Evolutionary conservation across 2,113 vertebrate species (phyloP).

Genomic region (Clarias batrachus): DNA sequence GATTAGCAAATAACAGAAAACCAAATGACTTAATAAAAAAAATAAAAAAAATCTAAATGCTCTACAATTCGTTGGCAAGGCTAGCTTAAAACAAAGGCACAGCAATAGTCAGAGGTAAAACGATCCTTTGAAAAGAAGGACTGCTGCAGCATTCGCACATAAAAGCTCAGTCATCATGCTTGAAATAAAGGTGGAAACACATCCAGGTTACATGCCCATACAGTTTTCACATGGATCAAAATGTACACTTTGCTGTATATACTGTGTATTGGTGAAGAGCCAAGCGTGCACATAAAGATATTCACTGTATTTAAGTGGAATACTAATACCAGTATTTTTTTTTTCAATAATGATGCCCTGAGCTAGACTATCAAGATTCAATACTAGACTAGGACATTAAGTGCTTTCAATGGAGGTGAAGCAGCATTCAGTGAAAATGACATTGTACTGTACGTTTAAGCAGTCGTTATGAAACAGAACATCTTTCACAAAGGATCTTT

Average conservation of each 20-base stretch:
- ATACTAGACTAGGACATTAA: constrained; percentile 46
- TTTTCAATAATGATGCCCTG: constrained; percentile 55
- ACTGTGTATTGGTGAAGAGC: background rate
- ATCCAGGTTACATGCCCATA: constrained; percentile 44
- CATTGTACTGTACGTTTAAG: constrained; percentile 47
- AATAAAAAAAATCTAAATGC: constrained; percentile 61
- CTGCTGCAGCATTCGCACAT: constrained; percentile 64
- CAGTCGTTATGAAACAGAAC: constrained; percentile 58
- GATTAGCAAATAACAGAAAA: constrained; percentile 64
- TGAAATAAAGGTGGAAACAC: constrained; percentile 50
- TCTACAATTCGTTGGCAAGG: constrained; percentile 76
- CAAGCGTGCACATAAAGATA: background rate
- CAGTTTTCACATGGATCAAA: constrained; percentile 20
- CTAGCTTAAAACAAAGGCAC: constrained; percentile 84
- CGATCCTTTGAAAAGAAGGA: constrained; percentile 74
- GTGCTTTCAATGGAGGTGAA: constrained; percentile 55
- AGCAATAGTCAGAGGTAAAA: constrained; percentile 78
- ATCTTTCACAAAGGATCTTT: constrained; percentile 69
- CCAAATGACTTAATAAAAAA: constrained; percentile 64
- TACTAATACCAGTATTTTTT: background rate
- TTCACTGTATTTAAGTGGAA: background rate
- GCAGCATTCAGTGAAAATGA: constrained; percentile 54
- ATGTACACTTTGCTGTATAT: constrained; percentile 25
- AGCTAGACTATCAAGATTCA: constrained; percentile 54
- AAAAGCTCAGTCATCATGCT: constrained; percentile 64